Base-by-base conservation (phyloP, 2,113 vertebrate genomes). In the Canis aureus region DNA sequence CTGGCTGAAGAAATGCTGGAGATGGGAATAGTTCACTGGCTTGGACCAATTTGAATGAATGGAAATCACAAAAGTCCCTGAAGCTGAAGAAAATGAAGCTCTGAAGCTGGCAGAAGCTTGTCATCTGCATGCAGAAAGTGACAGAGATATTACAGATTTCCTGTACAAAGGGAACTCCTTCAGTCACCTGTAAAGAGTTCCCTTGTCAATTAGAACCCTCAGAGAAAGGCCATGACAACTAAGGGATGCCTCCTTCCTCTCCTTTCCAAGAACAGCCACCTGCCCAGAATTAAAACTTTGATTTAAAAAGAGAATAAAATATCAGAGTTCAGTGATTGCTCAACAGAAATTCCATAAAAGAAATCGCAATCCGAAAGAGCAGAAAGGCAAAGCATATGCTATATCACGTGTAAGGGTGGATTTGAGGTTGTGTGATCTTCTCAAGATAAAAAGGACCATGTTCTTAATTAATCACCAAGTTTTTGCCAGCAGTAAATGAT, bases 31-130 rank as follows among this genome's bases (percentile, higher is more conserved):
- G 97, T 98, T 98, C 98, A 98, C 95, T 98, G 97, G 62, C 95
- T 98, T 98, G 98, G 98, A 97, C 95, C 96, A 93, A 80, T 98
- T 79, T 95, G 97, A 98, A 98, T 86, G 98, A 97, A 74, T 91
- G 92, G 95, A 98, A 98, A 98, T 98, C 35, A 60, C 87, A 84
- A 4, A 97, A 97, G 94, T 97, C 96, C 97, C 97, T 0, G 69
- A 97, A 98, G 97, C 98, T 98, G 98, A 97, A 97, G 97, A 71
- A 93, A 95, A 98, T 2, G 64, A 97, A 79, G 88, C 96, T 93
- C 73, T 93, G 88, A 97, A 98, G 95, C 96, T 98, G 97, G 97
- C 94, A 97, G 97, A 89, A 95, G 94, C 93, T 94, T 98, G 88
- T 97, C 97, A 98, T 98, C 98, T 96, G 96, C 96, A 97, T 94